These are phyloP conservation scores for Dione juno DNA, from an alignment of 2,888 invertebrate species.

Conservation along the genomic window DNA sequence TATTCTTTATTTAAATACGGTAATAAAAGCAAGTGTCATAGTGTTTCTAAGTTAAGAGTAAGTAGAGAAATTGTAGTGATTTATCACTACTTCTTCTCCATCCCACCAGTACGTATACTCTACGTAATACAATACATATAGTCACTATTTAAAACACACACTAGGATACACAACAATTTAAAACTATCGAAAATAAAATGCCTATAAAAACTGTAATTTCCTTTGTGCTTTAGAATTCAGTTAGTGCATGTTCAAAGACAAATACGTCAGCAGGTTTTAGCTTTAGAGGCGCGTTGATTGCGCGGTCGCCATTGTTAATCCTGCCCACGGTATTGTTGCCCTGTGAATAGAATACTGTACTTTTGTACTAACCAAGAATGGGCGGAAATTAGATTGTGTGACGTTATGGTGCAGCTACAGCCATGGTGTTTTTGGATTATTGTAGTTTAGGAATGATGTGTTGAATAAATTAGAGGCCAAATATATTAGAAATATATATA, in stretches of 20 bases:
- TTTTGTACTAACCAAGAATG: slow-evolving; percentile 25
- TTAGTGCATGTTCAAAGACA: slow-evolving; percentile 41
- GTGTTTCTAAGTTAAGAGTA: too few species aligned
- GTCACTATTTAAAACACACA: not conserved
- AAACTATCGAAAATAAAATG: not conserved
- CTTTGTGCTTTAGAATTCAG: slow-evolving; percentile 39
- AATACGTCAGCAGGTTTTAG: slow-evolving; percentile 40
- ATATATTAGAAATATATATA: too few species aligned
- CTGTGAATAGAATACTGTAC: slow-evolving; percentile 36
- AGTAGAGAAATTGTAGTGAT: not conserved
- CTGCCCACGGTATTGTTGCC: slow-evolving; percentile 35
- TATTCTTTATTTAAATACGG: too few species aligned
- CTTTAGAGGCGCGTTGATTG: slow-evolving; percentile 44
- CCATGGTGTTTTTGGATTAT: slow-evolving; percentile 4
- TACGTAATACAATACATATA: not conserved
- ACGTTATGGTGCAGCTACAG: not conserved
- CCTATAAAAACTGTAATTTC: slow-evolving; percentile 24
- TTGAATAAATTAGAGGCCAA: not conserved
- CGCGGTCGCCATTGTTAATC: slow-evolving; percentile 44
- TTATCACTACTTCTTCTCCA: not conserved
- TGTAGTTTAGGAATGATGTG: not conserved
- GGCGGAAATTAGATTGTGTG: slow-evolving; percentile 27
- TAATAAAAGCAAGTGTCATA: too few species aligned
- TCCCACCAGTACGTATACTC: not conserved
- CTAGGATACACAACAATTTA: not conserved